These are phyloP conservation scores for Drosophila lacicola DNA, from an alignment of 2,888 invertebrate species.

Conservation along the genomic window DNA sequence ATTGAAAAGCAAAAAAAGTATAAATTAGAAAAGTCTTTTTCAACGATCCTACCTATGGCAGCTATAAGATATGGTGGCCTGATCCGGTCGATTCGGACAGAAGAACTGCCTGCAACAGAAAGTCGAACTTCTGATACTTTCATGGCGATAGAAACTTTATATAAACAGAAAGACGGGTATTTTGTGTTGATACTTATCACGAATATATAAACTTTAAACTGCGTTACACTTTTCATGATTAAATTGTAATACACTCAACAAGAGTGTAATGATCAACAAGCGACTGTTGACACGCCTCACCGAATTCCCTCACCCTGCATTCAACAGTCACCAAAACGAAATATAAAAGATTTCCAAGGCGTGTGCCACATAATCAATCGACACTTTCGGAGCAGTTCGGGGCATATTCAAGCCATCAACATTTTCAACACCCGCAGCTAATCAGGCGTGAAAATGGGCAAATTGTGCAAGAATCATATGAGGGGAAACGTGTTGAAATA, in stretches of 20 bases:
- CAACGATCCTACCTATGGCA: too few relatives aligned
- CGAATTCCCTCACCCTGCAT: not conserved
- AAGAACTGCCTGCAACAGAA: too few relatives aligned
- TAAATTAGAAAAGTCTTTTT: too few relatives aligned
- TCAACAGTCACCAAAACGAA: slow-evolving; percentile 1
- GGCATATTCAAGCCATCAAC: slow-evolving; percentile 46
- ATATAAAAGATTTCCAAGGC: slow-evolving; percentile 26
- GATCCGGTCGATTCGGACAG: too few relatives aligned
- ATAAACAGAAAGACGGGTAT: too few relatives aligned
- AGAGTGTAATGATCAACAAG: slow-evolving; percentile 5
- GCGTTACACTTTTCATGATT: too few relatives aligned
- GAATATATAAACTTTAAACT: too few relatives aligned
- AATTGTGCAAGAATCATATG: slow-evolving; percentile 46
- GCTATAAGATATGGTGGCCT: too few relatives aligned
- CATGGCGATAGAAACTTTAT: too few relatives aligned
- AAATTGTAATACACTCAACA: not conserved
- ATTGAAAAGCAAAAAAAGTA: too few relatives aligned
- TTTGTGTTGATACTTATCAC: too few relatives aligned
- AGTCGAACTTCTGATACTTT: too few relatives aligned
- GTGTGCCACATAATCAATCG: slow-evolving; percentile 69
- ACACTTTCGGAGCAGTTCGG: slow-evolving; percentile 46
- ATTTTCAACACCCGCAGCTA: slow-evolving; percentile 70
- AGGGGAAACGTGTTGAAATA: slow-evolving; percentile 51
- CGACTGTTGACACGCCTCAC: slow-evolving; percentile 13
- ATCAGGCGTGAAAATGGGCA: slow-evolving; percentile 69